Conservation (phyloP, 2,888 invertebrate genomes). For the Lamellibrachia satsuma region DNA sequence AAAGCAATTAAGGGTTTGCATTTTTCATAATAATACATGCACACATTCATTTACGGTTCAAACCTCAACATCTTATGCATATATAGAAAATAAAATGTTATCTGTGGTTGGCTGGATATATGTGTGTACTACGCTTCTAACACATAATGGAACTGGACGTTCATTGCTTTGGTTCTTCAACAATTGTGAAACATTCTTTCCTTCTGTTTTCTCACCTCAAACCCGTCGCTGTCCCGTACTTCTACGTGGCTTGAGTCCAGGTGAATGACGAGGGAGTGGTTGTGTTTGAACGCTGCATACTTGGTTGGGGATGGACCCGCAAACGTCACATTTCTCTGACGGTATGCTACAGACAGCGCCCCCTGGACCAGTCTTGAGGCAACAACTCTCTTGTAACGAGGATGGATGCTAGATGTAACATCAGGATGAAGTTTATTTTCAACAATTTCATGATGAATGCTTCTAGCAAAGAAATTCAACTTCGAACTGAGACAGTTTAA, state of each 20-base stretch:
- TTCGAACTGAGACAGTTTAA: too few relatives aligned
- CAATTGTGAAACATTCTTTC: too few relatives aligned
- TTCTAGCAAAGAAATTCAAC: neutral
- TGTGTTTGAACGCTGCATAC: conserved; percentile 19
- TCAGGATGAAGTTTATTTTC: neutral
- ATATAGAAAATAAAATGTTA: too few relatives aligned
- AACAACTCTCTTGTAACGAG: conserved; percentile 54
- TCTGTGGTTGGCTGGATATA: too few relatives aligned
- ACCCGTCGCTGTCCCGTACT: conserved; percentile 39
- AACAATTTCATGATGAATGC: neutral
- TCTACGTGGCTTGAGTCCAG: conserved; percentile 33
- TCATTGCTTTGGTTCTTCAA: too few relatives aligned
- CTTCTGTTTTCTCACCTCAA: conserved; percentile 44
- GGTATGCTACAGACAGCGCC: conserved; percentile 51
- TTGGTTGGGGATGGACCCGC: conserved; percentile 50
- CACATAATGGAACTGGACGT: too few relatives aligned
- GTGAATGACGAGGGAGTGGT: conserved; percentile 7
- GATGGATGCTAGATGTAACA: conserved; percentile 32
- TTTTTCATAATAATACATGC: too few relatives aligned
- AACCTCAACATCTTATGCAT: too few relatives aligned
- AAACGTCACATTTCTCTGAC: conserved; percentile 38
- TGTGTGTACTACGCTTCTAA: too few relatives aligned
- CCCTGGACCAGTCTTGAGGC: conserved; percentile 50
- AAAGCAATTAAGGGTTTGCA: neutral
- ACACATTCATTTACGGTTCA: too few relatives aligned